phyloP scores from a whole-genome alignment of 2,888 invertebrate genomes.

The Dexiosoma caninum region DNA sequence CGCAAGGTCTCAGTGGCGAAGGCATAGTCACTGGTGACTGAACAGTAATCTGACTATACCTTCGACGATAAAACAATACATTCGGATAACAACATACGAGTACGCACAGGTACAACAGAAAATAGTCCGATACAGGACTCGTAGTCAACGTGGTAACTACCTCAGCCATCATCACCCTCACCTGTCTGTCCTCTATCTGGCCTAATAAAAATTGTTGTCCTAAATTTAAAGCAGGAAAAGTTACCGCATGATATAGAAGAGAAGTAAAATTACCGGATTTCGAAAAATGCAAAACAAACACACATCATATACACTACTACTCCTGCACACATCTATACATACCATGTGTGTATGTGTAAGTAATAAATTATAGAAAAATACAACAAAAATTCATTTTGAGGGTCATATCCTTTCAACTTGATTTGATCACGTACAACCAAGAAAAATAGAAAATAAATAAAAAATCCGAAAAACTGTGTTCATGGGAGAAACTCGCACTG shows the following conservation, averaged over 20 bases:
- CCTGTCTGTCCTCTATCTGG: no score
- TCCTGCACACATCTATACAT: not conserved
- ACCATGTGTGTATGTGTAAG: not conserved
- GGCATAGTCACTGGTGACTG: no score
- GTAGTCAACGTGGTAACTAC: no score
- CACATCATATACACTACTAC: not conserved
- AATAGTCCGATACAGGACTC: no score
- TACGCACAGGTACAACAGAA: no score
- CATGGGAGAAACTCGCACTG: not conserved
- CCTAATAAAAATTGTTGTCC: no score
- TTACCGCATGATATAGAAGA: not conserved
- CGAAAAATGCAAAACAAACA: not conserved
- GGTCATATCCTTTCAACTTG: slow-evolving; percentile 76
- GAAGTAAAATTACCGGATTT: not conserved
- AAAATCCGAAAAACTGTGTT: slow-evolving; percentile 23
- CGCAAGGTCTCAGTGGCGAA: no score
- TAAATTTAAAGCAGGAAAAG: no score
- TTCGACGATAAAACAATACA: no score
- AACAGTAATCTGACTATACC: no score
- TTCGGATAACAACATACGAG: no score
- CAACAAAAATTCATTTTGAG: slow-evolving; percentile 46
- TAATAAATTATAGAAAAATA: slow-evolving; percentile 51
- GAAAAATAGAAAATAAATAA: slow-evolving; percentile 12
- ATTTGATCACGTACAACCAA: slow-evolving; percentile 78
- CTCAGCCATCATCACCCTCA: no score